Conservation (phyloP, 2,113 vertebrate genomes). For the Silurus asotus region DNA sequence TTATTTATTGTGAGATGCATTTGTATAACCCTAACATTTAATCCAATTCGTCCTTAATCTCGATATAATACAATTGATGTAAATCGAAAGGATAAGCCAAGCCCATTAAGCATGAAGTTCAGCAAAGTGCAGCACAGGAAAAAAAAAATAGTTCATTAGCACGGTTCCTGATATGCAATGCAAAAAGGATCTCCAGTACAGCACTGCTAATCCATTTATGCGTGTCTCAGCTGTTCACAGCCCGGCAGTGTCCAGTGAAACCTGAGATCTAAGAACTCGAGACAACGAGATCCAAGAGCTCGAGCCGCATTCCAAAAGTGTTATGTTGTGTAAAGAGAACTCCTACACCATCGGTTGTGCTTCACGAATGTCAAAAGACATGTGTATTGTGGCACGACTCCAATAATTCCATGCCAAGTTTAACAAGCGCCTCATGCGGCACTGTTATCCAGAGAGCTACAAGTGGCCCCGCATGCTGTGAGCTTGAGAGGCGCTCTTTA, state of each 20-base stretch:
- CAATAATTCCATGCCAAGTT: slow-evolving; percentile 34
- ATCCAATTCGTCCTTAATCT: not conserved
- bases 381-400: slow-evolving; percentile 32
- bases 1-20: not conserved
- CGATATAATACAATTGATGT: not conserved
- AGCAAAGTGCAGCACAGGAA: not conserved
- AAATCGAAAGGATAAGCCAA: not conserved
- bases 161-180: slow-evolving; percentile 32
- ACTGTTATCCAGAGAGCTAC: slow-evolving; percentile 25
- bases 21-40: not conserved
- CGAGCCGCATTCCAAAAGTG: slow-evolving; percentile 22
- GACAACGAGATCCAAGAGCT: slow-evolving; percentile 18
- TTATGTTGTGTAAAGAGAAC: slow-evolving; percentile 34
- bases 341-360: slow-evolving; percentile 1
- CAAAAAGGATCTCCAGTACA: slow-evolving; percentile 30
- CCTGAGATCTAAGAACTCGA: slow-evolving; percentile 14
- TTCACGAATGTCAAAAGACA: slow-evolving; percentile 11
- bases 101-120: not conserved
- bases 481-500: slow-evolving; percentile 32
- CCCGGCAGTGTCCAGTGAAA: slow-evolving; percentile 26
- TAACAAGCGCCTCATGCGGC: slow-evolving; percentile 27
- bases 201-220: slow-evolving; percentile 32
- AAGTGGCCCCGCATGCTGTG: slow-evolving; percentile 36
- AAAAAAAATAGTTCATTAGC: slow-evolving; percentile 30
- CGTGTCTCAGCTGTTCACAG: slow-evolving; percentile 43